Evolutionary conservation across 2,888 invertebrate genomes (phyloP).

Genomic region (Barypeithes pellucidus): DNA sequence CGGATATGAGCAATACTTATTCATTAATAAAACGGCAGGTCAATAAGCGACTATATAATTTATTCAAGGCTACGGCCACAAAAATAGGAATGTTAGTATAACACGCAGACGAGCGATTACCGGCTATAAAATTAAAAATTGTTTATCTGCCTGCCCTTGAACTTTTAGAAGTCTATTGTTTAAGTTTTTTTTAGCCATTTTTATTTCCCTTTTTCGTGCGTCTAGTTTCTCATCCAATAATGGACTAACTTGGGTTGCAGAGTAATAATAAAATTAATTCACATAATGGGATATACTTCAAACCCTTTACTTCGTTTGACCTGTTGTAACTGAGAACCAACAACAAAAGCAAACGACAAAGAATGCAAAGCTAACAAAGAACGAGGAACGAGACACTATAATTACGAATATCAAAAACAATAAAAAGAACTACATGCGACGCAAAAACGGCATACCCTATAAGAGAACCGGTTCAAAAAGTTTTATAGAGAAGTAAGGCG

Average conservation of each 20-base stretch:
- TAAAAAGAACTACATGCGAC: conserved; percentile 5
- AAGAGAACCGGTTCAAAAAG: conserved; percentile 31
- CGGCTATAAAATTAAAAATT: conserved; percentile 11
- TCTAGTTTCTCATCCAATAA: background rate
- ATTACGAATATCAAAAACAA: conserved; percentile 24
- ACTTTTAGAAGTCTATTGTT: conserved; percentile 14
- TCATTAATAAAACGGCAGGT: conserved; percentile 6
- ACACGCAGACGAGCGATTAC: background rate
- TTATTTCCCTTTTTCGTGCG: conserved; percentile 4
- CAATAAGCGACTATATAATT: background rate
- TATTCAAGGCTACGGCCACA: background rate
- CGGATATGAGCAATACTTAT: background rate
- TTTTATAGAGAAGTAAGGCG: conserved; percentile 39
- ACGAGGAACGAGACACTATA: conserved; percentile 4
- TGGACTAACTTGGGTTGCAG: background rate
- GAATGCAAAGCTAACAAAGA: conserved; percentile 16
- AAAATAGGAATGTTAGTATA: conserved; percentile 3
- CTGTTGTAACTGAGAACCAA: background rate
- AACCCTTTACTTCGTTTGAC: background rate
- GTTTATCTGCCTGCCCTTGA: conserved; percentile 12
- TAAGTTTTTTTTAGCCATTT: background rate
- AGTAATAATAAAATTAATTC: too few species aligned
- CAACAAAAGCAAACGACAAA: background rate
- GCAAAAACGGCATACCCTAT: conserved; percentile 23
- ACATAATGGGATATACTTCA: too few species aligned